Conservation (phyloP, 2,113 vertebrate species). For the Forbesichthys agassizii region DNA sequence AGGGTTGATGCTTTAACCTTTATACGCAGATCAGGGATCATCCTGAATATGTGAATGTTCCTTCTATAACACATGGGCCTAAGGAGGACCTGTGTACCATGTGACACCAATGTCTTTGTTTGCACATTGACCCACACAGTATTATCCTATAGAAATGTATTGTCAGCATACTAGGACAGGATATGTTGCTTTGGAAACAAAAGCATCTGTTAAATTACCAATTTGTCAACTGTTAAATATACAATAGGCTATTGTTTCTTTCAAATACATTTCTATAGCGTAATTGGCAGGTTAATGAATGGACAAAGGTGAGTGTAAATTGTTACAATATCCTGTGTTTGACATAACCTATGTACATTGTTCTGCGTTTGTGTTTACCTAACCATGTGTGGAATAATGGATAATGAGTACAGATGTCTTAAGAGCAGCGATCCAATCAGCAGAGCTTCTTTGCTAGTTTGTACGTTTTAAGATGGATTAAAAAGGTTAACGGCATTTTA, state of each 20-base stretch:
- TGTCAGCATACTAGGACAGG: too few species aligned
- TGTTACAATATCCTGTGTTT: not conserved
- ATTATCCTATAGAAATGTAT: too few species aligned
- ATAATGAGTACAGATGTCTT: slow-evolving; percentile 11
- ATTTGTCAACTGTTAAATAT: too few species aligned
- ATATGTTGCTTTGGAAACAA: too few species aligned
- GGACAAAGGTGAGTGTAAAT: not conserved
- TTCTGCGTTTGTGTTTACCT: slow-evolving; percentile 11
- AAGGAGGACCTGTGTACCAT: not conserved
- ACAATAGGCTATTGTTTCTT: too few species aligned
- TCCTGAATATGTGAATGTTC: slow-evolving; percentile 56
- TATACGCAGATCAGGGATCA: not conserved
- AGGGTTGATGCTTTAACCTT: not conserved
- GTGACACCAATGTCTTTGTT: too few species aligned
- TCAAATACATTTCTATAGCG: too few species aligned
- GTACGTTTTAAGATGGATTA: slow-evolving; percentile 19
- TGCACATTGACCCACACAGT: too few species aligned
- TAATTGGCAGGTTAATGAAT: not conserved
- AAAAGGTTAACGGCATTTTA: slow-evolving; percentile 40
- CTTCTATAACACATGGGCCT: not conserved
- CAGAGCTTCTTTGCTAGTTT: slow-evolving; percentile 16
- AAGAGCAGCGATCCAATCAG: slow-evolving; percentile 14
- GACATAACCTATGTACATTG: not conserved
- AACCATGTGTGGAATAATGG: slow-evolving; percentile 41
- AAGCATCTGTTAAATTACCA: too few species aligned